Evolutionary conservation across 2,113 vertebrate species (phyloP), one percentile per base, ranked within the genome.

Genomic region (Gobio gobio): DNA sequence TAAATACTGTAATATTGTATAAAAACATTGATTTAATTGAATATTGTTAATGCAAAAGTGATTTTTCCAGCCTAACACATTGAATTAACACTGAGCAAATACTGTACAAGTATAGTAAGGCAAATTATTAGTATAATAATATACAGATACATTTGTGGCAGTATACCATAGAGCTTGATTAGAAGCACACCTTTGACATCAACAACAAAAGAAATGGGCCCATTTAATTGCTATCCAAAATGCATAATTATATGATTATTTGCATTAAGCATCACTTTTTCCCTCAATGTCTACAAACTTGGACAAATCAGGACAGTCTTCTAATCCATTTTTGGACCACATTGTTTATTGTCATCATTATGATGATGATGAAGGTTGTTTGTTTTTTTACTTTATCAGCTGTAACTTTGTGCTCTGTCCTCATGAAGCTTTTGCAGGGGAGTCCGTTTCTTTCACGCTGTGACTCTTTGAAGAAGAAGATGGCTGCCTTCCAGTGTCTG

Each of bases 401-500:
- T 76, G 16, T 47, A 83, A 75, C 84, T 86, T 88, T 85, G 86
- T 51, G 87, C 85, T 75, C 83, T 82, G 68, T 90, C 74, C 88
- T 87, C 85, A 82, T 43, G 26, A 86, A 94, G 94, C 83, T 85
- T 78, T 87, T 91, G 83, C 89, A 83, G 61, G 83, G 80, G 68
- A 93, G 91, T 86, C 91, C 93, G 24, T 88, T 90, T 84, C 63
- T 85, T 86, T 91, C 89, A 16, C 89, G 87, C 82, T n/a, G 89
- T 47, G 92, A 93, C 88, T 90, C 87, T 3, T 91, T 95, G 85
- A 94, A 88, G 87, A 92, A 94, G 89, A 95, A 95, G 89, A 94
- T 95, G 90, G 93, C 92, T 59, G 90, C 92, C 24, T 95, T 95
- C 94, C 93, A 94, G 86, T 88, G 77, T 80, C 83, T 95, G 87